Evolutionary conservation across 2,113 vertebrate genomes (phyloP), one percentile per base, ranked within the genome.

Genomic region (Bucco capensis): DNA sequence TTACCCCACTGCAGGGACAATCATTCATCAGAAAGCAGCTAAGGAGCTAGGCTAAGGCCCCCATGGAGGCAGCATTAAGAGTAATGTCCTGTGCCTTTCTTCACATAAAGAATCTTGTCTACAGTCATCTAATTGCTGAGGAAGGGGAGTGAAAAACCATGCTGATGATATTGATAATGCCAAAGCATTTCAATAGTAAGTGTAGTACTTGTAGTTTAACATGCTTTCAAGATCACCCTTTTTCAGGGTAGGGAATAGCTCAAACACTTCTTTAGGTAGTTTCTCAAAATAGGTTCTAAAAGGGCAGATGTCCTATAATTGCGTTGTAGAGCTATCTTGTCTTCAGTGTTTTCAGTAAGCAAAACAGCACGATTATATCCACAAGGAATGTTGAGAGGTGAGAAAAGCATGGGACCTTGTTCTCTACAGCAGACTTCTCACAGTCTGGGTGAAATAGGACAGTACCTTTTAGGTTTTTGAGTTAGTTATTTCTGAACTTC

Each of bases 191-290:
- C 14, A 1, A 2, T 24, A 33, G 11, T 38, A 25, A 38, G 7
- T 22, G 23, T 9, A 40, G 8, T 38, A 33, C 60, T 71, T 64
- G 49, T 30, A 66, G 23, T 30, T 88, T 67, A 23, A 44, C 5
- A 15, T 28, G 40, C 46, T 78, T 90, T 81, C 42, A 33, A 23
- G 16, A 38, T 40, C 13, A 22, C 17, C 67, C 74, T 40, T 6
- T 37, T 16, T 67, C 33, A 46, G 38, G 46, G 18, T 8, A 72
- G 22, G 31, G 51, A 88, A 66, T 14, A 71, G 5, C 22, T 44
- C 0, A 1, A 53, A 31, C 5, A 4, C 8, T 66, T 73, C 31
- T 47, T 47, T 9, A 50, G 30, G 9, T 67, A 30, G 0, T 51
- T 47, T 71, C 49, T 85, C 49, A 73, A 70, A 79, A 31, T 64